A percentile compares a stretch with the other conserved stretches of the same genome.
These are phyloP conservation scores for Dinoponera quadriceps DNA, from an alignment of 1,140 invertebrate genomes.

Conservation along the genomic window DNA sequence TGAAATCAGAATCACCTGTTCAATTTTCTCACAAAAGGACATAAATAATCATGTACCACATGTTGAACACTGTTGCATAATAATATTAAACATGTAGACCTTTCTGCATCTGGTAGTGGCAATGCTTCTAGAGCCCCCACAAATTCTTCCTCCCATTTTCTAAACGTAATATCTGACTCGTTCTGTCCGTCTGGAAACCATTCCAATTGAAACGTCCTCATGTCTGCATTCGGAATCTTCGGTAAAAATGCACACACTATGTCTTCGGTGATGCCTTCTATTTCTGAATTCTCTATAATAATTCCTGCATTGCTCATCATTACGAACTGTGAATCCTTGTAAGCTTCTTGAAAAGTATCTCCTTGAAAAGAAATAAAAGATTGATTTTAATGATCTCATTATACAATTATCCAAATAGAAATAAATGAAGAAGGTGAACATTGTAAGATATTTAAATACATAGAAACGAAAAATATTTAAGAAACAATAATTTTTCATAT, in stretches of 20 bases:
- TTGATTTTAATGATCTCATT: constrained; percentile 4
- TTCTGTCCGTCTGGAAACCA: too few species aligned
- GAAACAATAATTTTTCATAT: not conserved
- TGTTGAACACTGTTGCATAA: constrained; percentile 58
- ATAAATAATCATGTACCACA: too few species aligned
- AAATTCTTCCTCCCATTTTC: not conserved
- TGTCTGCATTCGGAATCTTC: constrained; percentile 68
- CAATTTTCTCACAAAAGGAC: too few species aligned
- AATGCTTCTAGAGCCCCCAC: constrained; percentile 31
- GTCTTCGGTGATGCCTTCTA: not conserved
- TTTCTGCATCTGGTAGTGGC: constrained; percentile 38
- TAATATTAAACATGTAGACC: constrained; percentile 74
- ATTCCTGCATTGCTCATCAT: constrained; percentile 55
- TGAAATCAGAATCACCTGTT: constrained; percentile 18
- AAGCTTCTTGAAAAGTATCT: constrained; percentile 67
- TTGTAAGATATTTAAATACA: not conserved
- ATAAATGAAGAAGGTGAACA: constrained; percentile 4
- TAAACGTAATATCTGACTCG: too few species aligned
- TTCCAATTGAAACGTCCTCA: constrained; percentile 62
- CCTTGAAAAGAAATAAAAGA: constrained; percentile 50
- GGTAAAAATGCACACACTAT: constrained; percentile 76
- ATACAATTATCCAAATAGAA: not conserved
- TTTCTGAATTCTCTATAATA: constrained; percentile 68
- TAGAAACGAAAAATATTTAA: not conserved
- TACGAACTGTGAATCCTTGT: constrained; percentile 57